These are phyloP conservation scores for Leucophenga montana DNA, from an alignment of 2,888 invertebrate species.

Conservation along the genomic window DNA sequence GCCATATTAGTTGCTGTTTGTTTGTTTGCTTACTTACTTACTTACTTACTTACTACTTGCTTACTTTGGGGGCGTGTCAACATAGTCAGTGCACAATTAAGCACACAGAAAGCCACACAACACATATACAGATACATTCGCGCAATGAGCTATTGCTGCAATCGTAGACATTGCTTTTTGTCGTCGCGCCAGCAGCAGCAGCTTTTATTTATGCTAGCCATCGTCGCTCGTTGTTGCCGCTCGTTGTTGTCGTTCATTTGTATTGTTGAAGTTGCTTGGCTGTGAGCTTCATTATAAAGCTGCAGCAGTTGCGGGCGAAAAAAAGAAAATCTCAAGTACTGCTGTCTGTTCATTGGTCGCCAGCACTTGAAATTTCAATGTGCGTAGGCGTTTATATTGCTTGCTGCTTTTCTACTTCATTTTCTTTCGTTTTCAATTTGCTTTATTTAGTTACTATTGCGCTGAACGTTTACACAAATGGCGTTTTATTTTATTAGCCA, in stretches of 20 bases:
- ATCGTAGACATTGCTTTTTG: not conserved
- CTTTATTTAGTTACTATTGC: not conserved
- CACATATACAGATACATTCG: constrained; percentile 8
- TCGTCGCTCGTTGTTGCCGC: not conserved
- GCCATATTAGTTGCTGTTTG: not conserved
- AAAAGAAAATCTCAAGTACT: not conserved
- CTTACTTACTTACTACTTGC: no score
- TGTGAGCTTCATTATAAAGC: not conserved
- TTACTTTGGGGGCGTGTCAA: constrained; percentile 46
- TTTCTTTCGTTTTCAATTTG: constrained; percentile 10
- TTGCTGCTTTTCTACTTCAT: constrained; percentile 32
- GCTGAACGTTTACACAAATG: constrained; percentile 45
- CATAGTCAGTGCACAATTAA: constrained; percentile 21
- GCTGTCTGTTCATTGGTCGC: constrained; percentile 45
- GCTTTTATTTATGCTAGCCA: constrained; percentile 11
- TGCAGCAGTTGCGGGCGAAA: not conserved
- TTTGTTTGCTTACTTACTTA: constrained; percentile 38
- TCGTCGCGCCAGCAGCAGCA: constrained; percentile 22
- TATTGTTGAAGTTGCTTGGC: not conserved
- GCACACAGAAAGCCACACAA: constrained; percentile 3
- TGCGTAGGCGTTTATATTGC: constrained; percentile 51
- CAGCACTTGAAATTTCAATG: constrained; percentile 23
- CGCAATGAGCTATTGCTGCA: constrained; percentile 19
- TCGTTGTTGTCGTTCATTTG: not conserved
- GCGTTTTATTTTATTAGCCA: constrained; percentile 66